phyloP scores from a whole-genome alignment of 2,797 vertebrate species.

The Takifugu ocellatus region DNA sequence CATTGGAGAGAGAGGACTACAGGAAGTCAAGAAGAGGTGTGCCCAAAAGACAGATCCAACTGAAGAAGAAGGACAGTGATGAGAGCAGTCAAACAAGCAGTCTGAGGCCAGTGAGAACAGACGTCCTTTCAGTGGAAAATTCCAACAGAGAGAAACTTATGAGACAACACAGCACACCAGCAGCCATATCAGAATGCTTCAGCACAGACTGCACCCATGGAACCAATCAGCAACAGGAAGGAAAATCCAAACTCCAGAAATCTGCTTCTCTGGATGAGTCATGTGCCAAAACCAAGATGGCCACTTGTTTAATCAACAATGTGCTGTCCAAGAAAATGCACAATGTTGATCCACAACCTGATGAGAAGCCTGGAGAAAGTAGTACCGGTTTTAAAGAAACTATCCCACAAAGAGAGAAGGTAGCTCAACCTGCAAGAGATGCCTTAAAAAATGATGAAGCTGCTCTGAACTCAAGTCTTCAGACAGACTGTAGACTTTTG shows the following conservation, averaged over 20 bases:
- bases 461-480: conserved; percentile 56
- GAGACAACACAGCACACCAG: conserved; percentile 76
- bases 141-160: conserved; percentile 61
- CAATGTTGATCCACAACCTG: conserved; percentile 58
- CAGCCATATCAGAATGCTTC: conserved; percentile 56
- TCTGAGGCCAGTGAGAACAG: conserved; percentile 51
- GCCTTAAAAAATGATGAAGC: conserved; percentile 43
- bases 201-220: conserved; percentile 39
- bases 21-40: conserved; percentile 84
- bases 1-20: conserved; percentile 79
- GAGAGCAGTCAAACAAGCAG: conserved; percentile 74
- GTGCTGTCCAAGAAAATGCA: conserved; percentile 90
- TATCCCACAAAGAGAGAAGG: conserved; percentile 27
- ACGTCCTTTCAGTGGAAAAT: conserved; percentile 53
- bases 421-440: conserved; percentile 22
- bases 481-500: conserved; percentile 63
- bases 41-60: conserved; percentile 92
- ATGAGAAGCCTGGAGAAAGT: conserved; percentile 37
- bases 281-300: conserved; percentile 79
- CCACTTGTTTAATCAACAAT: conserved; percentile 86
- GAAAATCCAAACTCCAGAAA: conserved; percentile 78
- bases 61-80: conserved; percentile 82
- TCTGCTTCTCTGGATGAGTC: conserved; percentile 83
- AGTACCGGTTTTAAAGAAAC: conserved; percentile 42
- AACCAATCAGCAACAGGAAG: conserved; percentile 37